Conservation (phyloP, 53 echinoderm and acorn worm species). For the Temnopleurus reevesii region DNA sequence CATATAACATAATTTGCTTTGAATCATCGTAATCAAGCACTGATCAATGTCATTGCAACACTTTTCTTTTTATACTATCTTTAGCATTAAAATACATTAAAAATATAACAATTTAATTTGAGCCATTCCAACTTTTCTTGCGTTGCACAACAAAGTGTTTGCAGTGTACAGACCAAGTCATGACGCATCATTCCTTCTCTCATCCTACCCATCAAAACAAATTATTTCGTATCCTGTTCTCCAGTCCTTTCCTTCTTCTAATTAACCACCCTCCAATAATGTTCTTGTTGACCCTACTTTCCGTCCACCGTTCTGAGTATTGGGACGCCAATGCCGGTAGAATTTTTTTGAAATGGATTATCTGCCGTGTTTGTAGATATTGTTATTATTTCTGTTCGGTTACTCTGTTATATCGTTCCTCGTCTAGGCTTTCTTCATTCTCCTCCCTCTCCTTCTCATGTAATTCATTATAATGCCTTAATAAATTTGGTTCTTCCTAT, state of each 20-base stretch:
- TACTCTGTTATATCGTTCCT: too few species aligned
- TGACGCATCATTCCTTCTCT: slow-evolving; percentile 40
- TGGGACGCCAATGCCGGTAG: too few species aligned
- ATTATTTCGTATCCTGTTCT: slow-evolving; percentile 45
- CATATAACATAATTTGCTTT: too few species aligned
- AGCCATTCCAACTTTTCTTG: neutral
- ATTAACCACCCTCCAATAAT: neutral
- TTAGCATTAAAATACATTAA: too few species aligned
- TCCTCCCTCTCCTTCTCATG: neutral
- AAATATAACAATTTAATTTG: neutral
- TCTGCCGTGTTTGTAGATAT: too few species aligned
- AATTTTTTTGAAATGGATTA: too few species aligned
- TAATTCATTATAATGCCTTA: neutral
- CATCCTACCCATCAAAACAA: slow-evolving; percentile 50
- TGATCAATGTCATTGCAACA: too few species aligned
- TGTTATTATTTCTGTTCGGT: too few species aligned
- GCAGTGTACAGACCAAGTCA: neutral
- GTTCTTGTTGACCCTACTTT: neutral
- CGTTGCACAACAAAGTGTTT: neutral
- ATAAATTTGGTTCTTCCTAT: too few species aligned
- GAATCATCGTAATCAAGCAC: too few species aligned
- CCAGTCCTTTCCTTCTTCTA: slow-evolving; percentile 18
- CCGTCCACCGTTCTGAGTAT: too few species aligned
- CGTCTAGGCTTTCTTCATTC: neutral
- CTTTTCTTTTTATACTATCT: too few species aligned